phyloP scores from a whole-genome alignment of 1,140 invertebrate species.

The Zophobas atratus region DNA sequence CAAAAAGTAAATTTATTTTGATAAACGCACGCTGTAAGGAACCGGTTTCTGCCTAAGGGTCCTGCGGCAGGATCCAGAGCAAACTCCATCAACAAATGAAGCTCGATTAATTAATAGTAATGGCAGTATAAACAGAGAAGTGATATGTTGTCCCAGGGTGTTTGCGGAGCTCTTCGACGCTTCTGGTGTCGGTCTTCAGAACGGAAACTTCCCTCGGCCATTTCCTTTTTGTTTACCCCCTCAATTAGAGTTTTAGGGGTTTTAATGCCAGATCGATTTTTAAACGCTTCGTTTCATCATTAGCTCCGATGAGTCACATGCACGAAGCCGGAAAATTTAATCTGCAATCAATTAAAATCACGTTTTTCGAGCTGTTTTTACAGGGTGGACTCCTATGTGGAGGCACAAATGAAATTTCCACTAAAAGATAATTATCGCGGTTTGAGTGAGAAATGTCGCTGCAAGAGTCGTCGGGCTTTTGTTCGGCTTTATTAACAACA shows the following conservation, averaged over 20 bases:
- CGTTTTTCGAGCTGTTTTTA: neutral
- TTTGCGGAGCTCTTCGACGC: conserved; percentile 24
- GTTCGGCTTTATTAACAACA: conserved; percentile 16
- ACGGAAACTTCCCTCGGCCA: conserved; percentile 26
- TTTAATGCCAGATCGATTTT: conserved; percentile 20
- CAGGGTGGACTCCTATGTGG: neutral
- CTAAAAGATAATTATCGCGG: conserved; percentile 3
- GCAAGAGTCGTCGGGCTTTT: neutral
- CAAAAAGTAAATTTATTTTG: no score
- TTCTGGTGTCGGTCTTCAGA: neutral
- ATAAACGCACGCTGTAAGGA: no score
- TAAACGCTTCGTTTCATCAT: neutral
- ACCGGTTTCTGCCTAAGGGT: no score
- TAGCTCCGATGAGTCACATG: neutral
- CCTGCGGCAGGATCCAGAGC: neutral
- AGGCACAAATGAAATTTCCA: neutral
- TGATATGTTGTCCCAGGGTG: conserved; percentile 39
- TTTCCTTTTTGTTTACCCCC: conserved; percentile 25
- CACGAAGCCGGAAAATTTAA: neutral
- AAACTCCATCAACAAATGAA: neutral
- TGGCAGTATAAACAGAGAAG: conserved; percentile 38
- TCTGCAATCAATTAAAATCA: no score
- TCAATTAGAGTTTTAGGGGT: conserved; percentile 14
- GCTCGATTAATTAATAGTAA: conserved; percentile 42
- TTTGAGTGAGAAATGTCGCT: neutral